Base-by-base conservation (phyloP, 1,140 invertebrate genomes). In the Aleiodes sp. region DNA sequence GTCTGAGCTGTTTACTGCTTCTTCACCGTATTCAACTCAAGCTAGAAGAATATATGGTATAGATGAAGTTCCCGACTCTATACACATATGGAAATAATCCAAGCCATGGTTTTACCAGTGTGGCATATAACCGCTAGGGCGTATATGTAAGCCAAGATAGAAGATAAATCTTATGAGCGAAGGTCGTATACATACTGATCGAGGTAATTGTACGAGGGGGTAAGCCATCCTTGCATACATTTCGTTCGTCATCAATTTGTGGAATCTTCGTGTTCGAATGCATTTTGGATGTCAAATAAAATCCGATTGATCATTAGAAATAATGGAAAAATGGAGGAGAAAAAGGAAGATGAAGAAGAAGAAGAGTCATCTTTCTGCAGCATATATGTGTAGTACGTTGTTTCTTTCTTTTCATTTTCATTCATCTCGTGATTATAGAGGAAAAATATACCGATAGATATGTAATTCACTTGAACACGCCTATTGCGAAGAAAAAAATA, bases 141-240 rank as follows among this genome's bases (percentile, higher is more conserved):
- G 19, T 52, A 26, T 61, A 16, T 61, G 21, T 61, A 61, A 37
- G 28, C 29, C 28, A 28, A 12, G 57, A 31, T 4, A 61, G 59
- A 35, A 37, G 59, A 61, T 61, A 61, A 61, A 61, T 61, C 33
- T 12, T 31, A n/a, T n/a, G n/a, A 33, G 9, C 59, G 59, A 61
- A 61, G 59, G 59, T 61, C 59, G 59, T 61, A 61, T 16, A 29
- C 59, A 61, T 35, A 31, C 59, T 19, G 59, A 61, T 35, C 59
- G 59, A n/a, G n/a, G n/a, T 61, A 61, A 61, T 61, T 61, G 59
- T 28, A 61, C 59, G 29, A 28, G 59, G 59, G 59, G 19, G 59
- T n/a, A 61, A 16, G 59, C 19, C 19, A 61, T 35, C 10, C 35
- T 31, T 61, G 59, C 33, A n/a, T n/a, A 19, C 59, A 35, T 61